Base-by-base conservation (phyloP, 2,113 vertebrate species). In the Gavia stellata region DNA sequence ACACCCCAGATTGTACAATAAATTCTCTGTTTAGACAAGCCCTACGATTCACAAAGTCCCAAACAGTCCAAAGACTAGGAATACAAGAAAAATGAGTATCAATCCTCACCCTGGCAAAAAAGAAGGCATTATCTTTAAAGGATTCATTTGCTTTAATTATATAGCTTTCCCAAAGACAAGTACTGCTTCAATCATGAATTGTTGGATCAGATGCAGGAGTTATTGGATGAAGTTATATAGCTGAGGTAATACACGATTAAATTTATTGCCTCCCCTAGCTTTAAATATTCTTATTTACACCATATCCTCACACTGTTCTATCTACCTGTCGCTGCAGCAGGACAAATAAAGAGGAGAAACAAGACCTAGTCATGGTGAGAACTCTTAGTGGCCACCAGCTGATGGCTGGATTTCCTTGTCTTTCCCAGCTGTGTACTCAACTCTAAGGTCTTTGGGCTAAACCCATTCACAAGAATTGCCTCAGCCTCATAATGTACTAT, bases 111-210 rank as follows among this genome's bases (percentile, higher is more conserved):
- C 70, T 89, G 73, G 77, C 9, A n/a, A 52, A 86, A 29, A 79
- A 72, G 16, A 24, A 34, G 7, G 62, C 10, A 90, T 73, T 82
- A 72, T 40, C 59, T 93, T 75, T 93, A 86, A 55, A 94, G 34
- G 53, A 86, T 94, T 83, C 20, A 84, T 86, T 79, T 92, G 40
- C 72, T 96, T 91, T 95, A 94, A 94, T 93, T 84, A 93, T 38
- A 95, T 66, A 75, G 52, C 91, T 88, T 91, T 89, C 44, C 61
- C 77, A 81, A 68, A 92, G 92, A 94, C 40, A 93, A 84, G 77
- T 65, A 79, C 49, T 66, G 49, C 66, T 72, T 94, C 86, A 74
- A 14, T 72, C 77, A 72, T 75, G 47, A 92, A 67, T 72, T 94
- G 86, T 44, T 94, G 83, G 83, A 92, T 84, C 23, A 93, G 65